Evolutionary conservation across 2,797 vertebrate species (phyloP).

Genomic region (Pristis pectinata): DNA sequence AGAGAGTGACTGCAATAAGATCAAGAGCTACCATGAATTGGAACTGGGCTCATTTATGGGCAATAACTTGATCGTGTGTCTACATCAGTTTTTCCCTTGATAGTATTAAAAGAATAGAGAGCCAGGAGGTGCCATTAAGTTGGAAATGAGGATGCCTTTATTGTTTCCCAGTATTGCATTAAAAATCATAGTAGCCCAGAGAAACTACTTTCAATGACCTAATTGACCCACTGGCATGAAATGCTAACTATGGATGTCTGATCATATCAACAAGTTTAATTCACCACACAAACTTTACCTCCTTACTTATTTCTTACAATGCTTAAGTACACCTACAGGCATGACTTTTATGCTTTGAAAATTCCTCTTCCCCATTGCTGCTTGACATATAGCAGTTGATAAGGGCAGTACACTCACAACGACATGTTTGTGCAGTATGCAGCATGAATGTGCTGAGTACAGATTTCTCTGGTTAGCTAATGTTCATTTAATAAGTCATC

Average conservation of each 20-base stretch:
- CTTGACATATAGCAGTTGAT: no score
- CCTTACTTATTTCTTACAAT: not conserved
- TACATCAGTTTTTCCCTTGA: not conserved
- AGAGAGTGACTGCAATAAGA: not conserved
- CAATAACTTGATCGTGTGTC: not conserved
- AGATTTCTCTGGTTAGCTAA: no score
- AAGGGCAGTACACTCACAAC: no score
- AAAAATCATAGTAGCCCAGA: not conserved
- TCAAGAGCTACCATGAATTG: not conserved
- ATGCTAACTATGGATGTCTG: no score
- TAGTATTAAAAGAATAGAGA: not conserved
- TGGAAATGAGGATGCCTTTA: not conserved
- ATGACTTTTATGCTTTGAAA: not conserved
- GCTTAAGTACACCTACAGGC: not conserved
- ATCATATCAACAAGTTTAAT: not conserved
- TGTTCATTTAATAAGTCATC: no score
- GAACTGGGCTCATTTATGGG: not conserved
- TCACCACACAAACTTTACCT: not conserved
- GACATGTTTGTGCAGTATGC: no score
- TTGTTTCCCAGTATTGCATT: constrained; percentile 18
- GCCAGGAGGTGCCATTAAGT: not conserved
- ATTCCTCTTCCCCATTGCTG: not conserved
- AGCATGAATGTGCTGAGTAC: no score
- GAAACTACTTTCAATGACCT: not conserved
- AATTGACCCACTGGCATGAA: constrained; percentile 32